Evolutionary conservation across 2,888 invertebrate species (phyloP), one percentile per base, ranked within the genome.

Genomic region (Trichopoda pennipes): DNA sequence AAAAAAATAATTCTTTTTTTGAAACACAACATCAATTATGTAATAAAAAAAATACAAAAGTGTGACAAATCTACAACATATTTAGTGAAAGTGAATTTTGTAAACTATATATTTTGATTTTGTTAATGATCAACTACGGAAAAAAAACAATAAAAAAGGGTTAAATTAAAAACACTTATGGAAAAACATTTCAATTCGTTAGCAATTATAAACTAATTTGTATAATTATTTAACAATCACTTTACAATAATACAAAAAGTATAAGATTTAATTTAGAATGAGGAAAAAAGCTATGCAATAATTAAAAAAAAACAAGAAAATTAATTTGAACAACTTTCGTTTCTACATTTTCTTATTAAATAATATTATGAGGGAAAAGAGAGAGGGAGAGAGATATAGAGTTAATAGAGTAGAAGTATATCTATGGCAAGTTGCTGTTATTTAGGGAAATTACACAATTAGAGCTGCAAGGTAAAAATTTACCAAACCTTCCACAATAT

Each of bases 11-110:
- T 35, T 23, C 16, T 28, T 9, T 35, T 63, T 38, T 19, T 35
- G 21, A 23, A 76, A 78, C 32, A 76, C 63, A 63, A 78, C 77
- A 78, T 58, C 77, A 70, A 78, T n/a, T 70, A 70, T 78, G 21
- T 53, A 35, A 64, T 23, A 61, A 44, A 28, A 51, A 51, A 64
- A 53, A 66, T 53, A 58, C 44, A 72, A 64, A 17, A 58, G 60
- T 60, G 66, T 73, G n/a, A 73, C 14, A 68, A 60, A 47, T 58
- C 66, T 73, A 66, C 60, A 79, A 79, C 68, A 68, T 72, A 79
- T 73, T 73, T 60, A 73, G 47, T 55, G n/a, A 63, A 73, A 73
- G 66, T 61, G 66, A 79, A 44, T 16, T n/a, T 44, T 44, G 1
- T 16, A 6, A 3, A n/a, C 16, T n/a, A 3, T 38, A 38, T 21